Conservation (phyloP, 2,888 invertebrate genomes). For the Unio pictorum region DNA sequence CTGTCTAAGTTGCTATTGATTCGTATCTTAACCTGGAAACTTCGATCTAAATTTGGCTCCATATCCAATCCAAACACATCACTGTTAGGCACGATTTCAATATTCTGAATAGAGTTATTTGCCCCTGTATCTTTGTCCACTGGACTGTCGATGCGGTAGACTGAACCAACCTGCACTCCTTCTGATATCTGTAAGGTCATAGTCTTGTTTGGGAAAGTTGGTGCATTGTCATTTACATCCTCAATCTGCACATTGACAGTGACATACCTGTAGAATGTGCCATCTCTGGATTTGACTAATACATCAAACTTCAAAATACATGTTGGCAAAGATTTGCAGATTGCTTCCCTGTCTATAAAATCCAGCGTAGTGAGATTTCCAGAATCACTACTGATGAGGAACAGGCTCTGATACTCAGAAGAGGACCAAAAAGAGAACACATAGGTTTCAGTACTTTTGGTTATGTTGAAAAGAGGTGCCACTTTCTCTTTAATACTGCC, state of each 20-base stretch:
- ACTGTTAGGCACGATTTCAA: conserved; percentile 24
- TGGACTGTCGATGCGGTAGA: conserved; percentile 21
- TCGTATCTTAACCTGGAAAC: conserved; percentile 22
- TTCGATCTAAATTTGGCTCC: conserved; percentile 16
- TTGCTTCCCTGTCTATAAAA: conserved; percentile 26
- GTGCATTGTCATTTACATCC: conserved; percentile 52
- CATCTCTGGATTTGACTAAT: conserved; percentile 9
- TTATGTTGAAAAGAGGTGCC: too few species aligned
- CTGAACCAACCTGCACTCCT: conserved; percentile 14
- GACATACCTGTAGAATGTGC: conserved; percentile 30
- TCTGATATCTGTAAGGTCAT: conserved; percentile 22
- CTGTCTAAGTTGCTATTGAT: conserved; percentile 17
- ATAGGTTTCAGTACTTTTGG: too few species aligned
- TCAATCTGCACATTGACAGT: conserved; percentile 37
- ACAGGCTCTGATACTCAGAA: conserved; percentile 9
- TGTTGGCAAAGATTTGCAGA: conserved; percentile 19
- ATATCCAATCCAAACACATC: conserved; percentile 20
- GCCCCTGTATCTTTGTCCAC: conserved; percentile 22
- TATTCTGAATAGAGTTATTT: conserved; percentile 29
- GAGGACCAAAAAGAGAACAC: too few species aligned
- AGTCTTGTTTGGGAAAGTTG: conserved; percentile 29
- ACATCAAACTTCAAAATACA: conserved; percentile 26
- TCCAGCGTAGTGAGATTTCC: conserved; percentile 27
- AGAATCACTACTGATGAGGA: conserved; percentile 19
- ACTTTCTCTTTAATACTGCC: too few species aligned